phyloP scores from a whole-genome alignment of 1,140 invertebrate species.

The Drosophila rufa region DNA sequence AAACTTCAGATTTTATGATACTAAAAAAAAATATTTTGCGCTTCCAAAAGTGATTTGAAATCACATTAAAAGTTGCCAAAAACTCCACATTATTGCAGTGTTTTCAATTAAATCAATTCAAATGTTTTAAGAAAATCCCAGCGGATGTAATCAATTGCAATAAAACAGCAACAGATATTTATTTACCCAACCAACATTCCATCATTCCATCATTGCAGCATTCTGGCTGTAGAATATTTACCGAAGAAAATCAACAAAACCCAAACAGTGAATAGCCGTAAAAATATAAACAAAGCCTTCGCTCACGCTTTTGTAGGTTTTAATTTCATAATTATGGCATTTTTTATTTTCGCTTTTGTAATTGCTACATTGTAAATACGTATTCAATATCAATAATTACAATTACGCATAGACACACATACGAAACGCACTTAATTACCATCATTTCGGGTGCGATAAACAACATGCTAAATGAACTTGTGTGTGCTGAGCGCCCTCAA shows the following conservation, averaged over 20 bases:
- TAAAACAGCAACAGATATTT: background rate
- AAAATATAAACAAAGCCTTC: slow-evolving; percentile 19
- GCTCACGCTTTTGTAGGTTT: slow-evolving; percentile 37
- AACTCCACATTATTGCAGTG: too few relatives aligned
- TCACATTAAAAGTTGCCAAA: too few relatives aligned
- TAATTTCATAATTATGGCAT: slow-evolving; percentile 80
- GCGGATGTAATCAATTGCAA: background rate
- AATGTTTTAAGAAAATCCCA: too few relatives aligned
- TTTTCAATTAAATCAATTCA: too few relatives aligned
- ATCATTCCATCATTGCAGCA: background rate
- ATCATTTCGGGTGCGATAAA: slow-evolving; percentile 65
- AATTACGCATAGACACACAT: slow-evolving; percentile 77
- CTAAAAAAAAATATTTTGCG: too few relatives aligned
- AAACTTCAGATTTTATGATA: too few relatives aligned
- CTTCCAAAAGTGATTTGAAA: too few relatives aligned
- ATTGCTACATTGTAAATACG: slow-evolving; percentile 82
- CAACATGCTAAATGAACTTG: slow-evolving; percentile 63
- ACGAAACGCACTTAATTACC: slow-evolving; percentile 51
- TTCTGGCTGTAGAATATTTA: slow-evolving; percentile 6
- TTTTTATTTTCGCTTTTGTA: slow-evolving; percentile 76
- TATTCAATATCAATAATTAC: slow-evolving; percentile 83
- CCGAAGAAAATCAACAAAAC: slow-evolving; percentile 19
- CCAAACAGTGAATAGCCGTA: slow-evolving; percentile 1
- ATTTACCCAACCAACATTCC: background rate
- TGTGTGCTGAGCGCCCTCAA: slow-evolving; percentile 16